phyloP scores from a whole-genome alignment of 2,888 invertebrate genomes.

The Metopia argyrocephala region DNA sequence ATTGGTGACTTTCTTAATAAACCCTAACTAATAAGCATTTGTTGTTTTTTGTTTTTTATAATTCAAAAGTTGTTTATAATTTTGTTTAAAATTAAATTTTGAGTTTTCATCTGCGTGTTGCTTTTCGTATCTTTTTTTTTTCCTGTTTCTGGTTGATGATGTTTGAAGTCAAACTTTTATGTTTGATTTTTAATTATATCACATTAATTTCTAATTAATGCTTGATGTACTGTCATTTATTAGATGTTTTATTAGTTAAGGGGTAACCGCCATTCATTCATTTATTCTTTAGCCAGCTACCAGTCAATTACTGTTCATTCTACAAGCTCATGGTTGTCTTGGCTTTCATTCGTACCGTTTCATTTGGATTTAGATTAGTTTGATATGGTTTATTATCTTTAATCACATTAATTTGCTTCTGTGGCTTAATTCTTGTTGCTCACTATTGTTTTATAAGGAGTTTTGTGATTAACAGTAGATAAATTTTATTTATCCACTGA shows the following conservation, averaged over 20 bases:
- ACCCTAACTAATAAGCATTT: conserved; percentile 34
- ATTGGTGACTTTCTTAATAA: conserved; percentile 4
- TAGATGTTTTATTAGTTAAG: conserved; percentile 49
- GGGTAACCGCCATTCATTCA: conserved; percentile 23
- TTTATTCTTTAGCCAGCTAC: background rate
- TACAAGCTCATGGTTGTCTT: conserved; percentile 24
- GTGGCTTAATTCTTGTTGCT: conserved; percentile 38
- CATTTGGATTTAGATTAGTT: conserved; percentile 15
- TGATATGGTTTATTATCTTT: conserved; percentile 43
- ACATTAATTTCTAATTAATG: conserved; percentile 66
- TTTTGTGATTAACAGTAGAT: conserved; percentile 46
- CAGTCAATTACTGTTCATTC: conserved; percentile 2
- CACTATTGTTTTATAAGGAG: conserved; percentile 16
- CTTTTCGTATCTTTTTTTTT: background rate
- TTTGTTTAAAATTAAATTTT: background rate
- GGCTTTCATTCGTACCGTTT: background rate
- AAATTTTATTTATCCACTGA: conserved; percentile 31
- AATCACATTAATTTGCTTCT: conserved; percentile 56
- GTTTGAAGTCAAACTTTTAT: conserved; percentile 47
- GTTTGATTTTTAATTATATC: conserved; percentile 61
- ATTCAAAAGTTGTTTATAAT: conserved; percentile 30
- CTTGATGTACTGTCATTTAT: conserved; percentile 64
- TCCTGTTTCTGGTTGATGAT: background rate
- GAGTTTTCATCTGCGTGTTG: background rate
- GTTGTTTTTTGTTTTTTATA: background rate